These are phyloP conservation scores for Drepanosiphum platanoidis DNA, from an alignment of 2,888 invertebrate genomes.

Conservation along the genomic window DNA sequence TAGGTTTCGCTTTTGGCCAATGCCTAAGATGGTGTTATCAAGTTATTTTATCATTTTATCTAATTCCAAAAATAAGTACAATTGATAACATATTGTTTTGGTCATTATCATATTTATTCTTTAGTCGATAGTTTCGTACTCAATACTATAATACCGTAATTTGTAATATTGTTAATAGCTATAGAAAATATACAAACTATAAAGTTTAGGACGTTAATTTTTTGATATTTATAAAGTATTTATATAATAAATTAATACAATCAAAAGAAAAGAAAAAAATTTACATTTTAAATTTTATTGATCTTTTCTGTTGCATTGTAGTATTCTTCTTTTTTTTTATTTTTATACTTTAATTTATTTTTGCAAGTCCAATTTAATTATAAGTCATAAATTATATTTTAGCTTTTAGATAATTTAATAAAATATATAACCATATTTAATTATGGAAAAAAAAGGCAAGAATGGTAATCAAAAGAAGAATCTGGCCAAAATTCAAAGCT, in stretches of 20 bases:
- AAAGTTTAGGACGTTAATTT: no score
- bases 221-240: not conserved
- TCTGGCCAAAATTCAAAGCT: conserved; percentile 37
- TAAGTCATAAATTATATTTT: not conserved
- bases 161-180: no score
- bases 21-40: conserved; percentile 7
- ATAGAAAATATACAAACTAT: no score
- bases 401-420: not conserved
- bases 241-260: no score
- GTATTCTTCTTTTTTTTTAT: conserved; percentile 19
- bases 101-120: not conserved
- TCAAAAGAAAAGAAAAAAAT: no score
- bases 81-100: conserved; percentile 1
- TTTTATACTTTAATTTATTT: conserved; percentile 4
- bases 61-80: conserved; percentile 19
- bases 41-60: conserved; percentile 18
- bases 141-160: no score
- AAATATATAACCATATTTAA: not conserved
- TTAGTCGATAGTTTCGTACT: not conserved
- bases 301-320: not conserved
- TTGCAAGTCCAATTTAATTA: not conserved
- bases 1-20: no score
- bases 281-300: not conserved
- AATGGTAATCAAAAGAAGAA: conserved; percentile 42
- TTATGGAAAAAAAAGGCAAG: conserved; percentile 48